Evolutionary conservation across 2,888 invertebrate species (phyloP).

Genomic region (Morinoia aosen): DNA sequence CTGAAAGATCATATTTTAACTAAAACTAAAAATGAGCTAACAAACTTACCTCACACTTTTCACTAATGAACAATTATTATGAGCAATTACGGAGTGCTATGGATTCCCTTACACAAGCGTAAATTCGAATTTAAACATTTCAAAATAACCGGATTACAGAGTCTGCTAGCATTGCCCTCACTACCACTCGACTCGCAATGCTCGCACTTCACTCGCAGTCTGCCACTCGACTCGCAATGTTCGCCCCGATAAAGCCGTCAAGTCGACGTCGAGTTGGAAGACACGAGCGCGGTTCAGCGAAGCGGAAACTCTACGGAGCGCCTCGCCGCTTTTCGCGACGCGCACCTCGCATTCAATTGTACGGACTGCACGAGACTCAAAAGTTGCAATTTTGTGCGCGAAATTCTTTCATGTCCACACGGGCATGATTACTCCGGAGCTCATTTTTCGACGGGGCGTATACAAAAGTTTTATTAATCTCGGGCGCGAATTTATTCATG

Average conservation of each 20-base stretch:
- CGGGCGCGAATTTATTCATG: slow-evolving; percentile 17
- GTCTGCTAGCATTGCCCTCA: not conserved
- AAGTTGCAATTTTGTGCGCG: slow-evolving; percentile 4
- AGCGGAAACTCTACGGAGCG: not conserved
- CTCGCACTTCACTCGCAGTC: not conserved
- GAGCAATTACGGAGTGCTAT: not conserved
- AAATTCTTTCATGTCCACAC: slow-evolving; percentile 35
- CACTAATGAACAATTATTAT: not conserved
- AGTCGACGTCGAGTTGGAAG: not conserved
- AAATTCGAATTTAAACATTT: no score
- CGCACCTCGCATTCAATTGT: not conserved
- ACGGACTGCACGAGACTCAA: not conserved
- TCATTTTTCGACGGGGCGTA: slow-evolving; percentile 28
- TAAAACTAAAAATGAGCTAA: not conserved
- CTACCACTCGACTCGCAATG: not conserved
- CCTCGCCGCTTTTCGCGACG: not conserved
- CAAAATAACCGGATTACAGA: no score
- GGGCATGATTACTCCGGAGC: slow-evolving; percentile 31
- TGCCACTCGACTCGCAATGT: not conserved
- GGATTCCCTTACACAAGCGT: not conserved
- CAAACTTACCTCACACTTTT: not conserved
- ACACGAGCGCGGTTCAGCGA: not conserved
- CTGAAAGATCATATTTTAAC: not conserved
- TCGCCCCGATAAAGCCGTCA: not conserved
- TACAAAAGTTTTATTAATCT: slow-evolving; percentile 19